Evolutionary conservation across 1,140 invertebrate species (phyloP), one percentile per base, ranked within the genome.

Genomic region (Bombus fervidus): DNA sequence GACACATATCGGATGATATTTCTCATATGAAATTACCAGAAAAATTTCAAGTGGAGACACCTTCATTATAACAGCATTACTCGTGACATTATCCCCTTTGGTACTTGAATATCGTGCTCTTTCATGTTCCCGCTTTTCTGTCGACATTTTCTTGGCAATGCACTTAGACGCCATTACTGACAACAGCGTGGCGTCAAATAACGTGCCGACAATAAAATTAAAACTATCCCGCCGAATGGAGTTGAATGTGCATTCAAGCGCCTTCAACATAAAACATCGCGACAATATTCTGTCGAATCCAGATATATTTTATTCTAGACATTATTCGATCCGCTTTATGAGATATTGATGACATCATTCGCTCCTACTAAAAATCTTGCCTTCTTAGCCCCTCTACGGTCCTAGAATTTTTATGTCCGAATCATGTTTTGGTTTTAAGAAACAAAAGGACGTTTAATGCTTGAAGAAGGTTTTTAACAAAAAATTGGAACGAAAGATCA

Each of bases 131-230:
- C 79, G n/a, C 43, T 57, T 59, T 59, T 41, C 69, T 37, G 2
- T 5, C 79, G 37, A 59, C 47, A 68, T 81, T 81, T 72, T 31
- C 79, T 66, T 81, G 28, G 2, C 68, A 81, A 59, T 81, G 66
- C 79, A 81, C 79, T 81, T 81, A 72, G 47, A 37, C 22, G 37
- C 71, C 39, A 69, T 79, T 84, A 79, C 25, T n/a, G 41, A 18
- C 47, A 53, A 13, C 39, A 53, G 12, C 39, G 22, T 34, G 59
- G 43, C 28, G 28, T 72, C 43, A 57, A 81, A 81, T 81, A 72
- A 71, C n/a, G 28, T 47, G 43, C 12, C 47, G 79, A 72, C 47
- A 39, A 69, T 81, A 43, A 81, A 71, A 81, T 81, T 81, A 81
- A 71, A 80, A 57, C 31, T 80, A 37, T 57, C 31, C 25, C 43